These are phyloP conservation scores for Drosophila sucinea DNA, from an alignment of 1,140 invertebrate species.

Conservation along the genomic window DNA sequence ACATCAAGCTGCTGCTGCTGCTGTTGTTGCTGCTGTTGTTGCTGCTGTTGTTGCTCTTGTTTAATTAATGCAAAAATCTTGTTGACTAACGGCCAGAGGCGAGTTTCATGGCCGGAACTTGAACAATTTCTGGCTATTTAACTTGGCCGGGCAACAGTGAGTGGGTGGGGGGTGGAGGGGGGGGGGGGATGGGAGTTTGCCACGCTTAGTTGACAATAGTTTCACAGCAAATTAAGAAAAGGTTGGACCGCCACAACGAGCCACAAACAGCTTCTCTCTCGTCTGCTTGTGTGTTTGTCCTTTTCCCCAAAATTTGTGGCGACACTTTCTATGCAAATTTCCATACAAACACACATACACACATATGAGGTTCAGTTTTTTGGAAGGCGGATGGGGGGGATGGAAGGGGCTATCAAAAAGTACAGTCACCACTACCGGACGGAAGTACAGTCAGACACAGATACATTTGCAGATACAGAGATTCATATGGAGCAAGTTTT, in stretches of 20 bases:
- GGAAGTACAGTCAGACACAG: conserved; percentile 68
- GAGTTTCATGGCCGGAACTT: conserved; percentile 62
- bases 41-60: conserved; percentile 18
- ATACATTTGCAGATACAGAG: conserved; percentile 37
- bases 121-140: conserved; percentile 71
- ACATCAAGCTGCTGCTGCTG: conserved; percentile 16
- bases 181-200: neutral
- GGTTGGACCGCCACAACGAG: conserved; percentile 61
- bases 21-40: conserved; percentile 1
- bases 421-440: conserved; percentile 59
- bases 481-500: conserved; percentile 25
- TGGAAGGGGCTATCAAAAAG: conserved; percentile 43
- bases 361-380: neutral
- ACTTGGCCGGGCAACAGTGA: conserved; percentile 42
- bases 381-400: too few species aligned
- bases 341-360: conserved; percentile 20
- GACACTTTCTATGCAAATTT: conserved; percentile 77
- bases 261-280: conserved; percentile 35
- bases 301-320: conserved; percentile 65
- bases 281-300: conserved; percentile 36
- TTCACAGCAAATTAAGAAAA: conserved; percentile 82
- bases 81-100: conserved; percentile 72
- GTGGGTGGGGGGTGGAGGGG: neutral
- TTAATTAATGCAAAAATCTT: conserved; percentile 59
- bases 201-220: conserved; percentile 78